phyloP scores from a whole-genome alignment of 1,140 invertebrate genomes.

The Proctacanthus coquilletti region DNA sequence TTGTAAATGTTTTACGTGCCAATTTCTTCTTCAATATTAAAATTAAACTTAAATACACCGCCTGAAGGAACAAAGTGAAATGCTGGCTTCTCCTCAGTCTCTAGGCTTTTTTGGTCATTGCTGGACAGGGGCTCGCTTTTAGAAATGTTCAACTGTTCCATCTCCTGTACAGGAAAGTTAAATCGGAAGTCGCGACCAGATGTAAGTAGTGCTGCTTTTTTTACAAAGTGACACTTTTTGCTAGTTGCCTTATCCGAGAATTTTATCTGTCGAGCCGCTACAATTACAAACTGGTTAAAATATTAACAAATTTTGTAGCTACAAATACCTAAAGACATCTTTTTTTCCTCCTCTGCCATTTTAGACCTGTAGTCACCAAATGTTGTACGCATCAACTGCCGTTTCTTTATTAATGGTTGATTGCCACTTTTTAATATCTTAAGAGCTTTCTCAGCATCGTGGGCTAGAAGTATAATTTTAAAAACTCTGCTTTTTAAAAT shows the following conservation, averaged over 20 bases:
- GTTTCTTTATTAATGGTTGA: slow-evolving; percentile 48
- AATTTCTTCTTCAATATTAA: slow-evolving; percentile 15
- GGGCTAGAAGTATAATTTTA: slow-evolving; percentile 31
- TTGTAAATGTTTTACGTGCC: too few species aligned
- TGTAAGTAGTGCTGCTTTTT: slow-evolving; percentile 30
- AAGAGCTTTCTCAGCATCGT: slow-evolving; percentile 43
- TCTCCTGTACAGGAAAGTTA: slow-evolving; percentile 21
- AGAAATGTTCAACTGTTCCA: slow-evolving; percentile 4
- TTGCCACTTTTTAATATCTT: slow-evolving; percentile 48
- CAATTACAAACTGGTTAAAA: slow-evolving; percentile 6
- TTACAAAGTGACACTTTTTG: slow-evolving; percentile 39
- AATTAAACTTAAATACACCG: slow-evolving; percentile 38
- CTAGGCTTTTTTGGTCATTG: too few species aligned
- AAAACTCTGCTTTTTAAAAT: slow-evolving; percentile 6
- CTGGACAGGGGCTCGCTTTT: slow-evolving; percentile 7
- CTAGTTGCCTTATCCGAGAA: slow-evolving; percentile 27
- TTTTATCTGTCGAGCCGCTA: slow-evolving; percentile 29
- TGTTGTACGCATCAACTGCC: slow-evolving; percentile 53
- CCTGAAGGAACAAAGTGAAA: slow-evolving; percentile 17
- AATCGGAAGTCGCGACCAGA: slow-evolving; percentile 30
- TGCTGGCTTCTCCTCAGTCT: not conserved
- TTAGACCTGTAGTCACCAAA: slow-evolving; percentile 59
- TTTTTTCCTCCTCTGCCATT: slow-evolving; percentile 57
- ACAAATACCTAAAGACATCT: slow-evolving; percentile 32
- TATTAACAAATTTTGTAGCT: slow-evolving; percentile 2